Base-by-base conservation (phyloP, 2,888 invertebrate genomes). In the Athalia rosae region DNA sequence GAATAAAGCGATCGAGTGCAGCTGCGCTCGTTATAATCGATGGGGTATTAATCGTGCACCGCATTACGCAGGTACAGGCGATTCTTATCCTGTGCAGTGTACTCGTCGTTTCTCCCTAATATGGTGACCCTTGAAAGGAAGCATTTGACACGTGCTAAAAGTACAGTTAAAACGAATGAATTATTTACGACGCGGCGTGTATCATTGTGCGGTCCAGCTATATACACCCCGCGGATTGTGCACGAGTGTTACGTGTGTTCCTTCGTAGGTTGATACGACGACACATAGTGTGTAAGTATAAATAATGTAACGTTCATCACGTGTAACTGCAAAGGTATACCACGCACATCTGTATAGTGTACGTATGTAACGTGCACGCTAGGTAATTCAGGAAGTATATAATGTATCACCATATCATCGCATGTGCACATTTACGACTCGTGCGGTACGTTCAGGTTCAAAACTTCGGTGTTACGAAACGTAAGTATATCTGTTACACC, bases 101-200 rank as follows among this genome's bases (percentile, higher is more conserved):
- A 61, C 47, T 13, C 47, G 5, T 63, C n/a, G 45, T 63, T 58
- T 11, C 58, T 11, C 58, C 4, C 13, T 4, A 3, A n/a, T 7
- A 11, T 4, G 5, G 45, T 41, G 8, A 28, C 53, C 53, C 4
- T 50, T 28, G 15, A 45, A 71, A 45, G 28, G 47, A 71, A 71
- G 71, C 56, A 45, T 56, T 28, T 56, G 45, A 58, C 71, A 71
- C 71, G 71, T 71, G 56, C 71, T 7, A 58, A 71, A 71, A 71
- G 58, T 58, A 71, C 71, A n/a, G 71, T 71, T 71, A 63, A n/a
- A 67, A 71, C 71, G 43, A 58, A 71, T 71, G 58, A 50, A 56
- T 13, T 43, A 71, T 43, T 4, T 45, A 28, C 28, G 28, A 28
- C 28, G 28, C 28, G 28, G 28, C 28, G 28, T 28, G 28, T 28